Base-by-base conservation (phyloP, 2,888 invertebrate species). In the Mythimna loreyi region DNA sequence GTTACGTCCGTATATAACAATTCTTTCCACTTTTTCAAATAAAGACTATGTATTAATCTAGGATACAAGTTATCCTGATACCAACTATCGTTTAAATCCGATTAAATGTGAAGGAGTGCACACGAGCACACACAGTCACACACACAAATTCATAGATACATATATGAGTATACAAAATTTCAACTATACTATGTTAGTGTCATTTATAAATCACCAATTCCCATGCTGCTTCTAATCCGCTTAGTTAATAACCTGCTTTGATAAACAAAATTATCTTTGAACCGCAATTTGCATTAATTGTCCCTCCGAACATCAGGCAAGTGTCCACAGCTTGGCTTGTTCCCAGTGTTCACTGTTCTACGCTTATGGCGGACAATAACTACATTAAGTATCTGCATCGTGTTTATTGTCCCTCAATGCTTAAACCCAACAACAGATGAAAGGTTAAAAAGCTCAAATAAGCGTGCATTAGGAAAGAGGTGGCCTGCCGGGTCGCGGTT, bases 371-470 rank as follows among this genome's bases (percentile, higher is more conserved):
- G 86, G 91, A 91, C 90, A 90, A 91, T 91, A 89, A 89, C 87
- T 87, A 87, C 91, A 89, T 91, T 91, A 92, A 93, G 90, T 90
- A 92, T 86, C 88, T 84, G 86, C 90, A 92, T 93, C 92, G 92
- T 91, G 92, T 94, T 94, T 94, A 93, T 95, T 94, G 94, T 94
- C 90, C 89, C 90, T 93, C 92, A 93, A 92, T 93, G 94, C 91
- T 94, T 92, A 92, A 93, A 92, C 91, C 89, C 89, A 91, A 92
- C 92, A 90, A 91, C 83, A 84, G 94, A 95, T 94, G 94, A 95
- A 95, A 95, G 95, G 95, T 95, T 95, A 95, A 96, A 96, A 95
- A 95, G 95, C 95, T 95, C 92, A 94, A 96, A 95, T 96, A 95
- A 95, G 95, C 95, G 92, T 94, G 95, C 94, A 96, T 96, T 96